These are phyloP conservation scores for Stenotaenia linearis DNA, from an alignment of 2,888 invertebrate genomes.

Conservation along the genomic window DNA sequence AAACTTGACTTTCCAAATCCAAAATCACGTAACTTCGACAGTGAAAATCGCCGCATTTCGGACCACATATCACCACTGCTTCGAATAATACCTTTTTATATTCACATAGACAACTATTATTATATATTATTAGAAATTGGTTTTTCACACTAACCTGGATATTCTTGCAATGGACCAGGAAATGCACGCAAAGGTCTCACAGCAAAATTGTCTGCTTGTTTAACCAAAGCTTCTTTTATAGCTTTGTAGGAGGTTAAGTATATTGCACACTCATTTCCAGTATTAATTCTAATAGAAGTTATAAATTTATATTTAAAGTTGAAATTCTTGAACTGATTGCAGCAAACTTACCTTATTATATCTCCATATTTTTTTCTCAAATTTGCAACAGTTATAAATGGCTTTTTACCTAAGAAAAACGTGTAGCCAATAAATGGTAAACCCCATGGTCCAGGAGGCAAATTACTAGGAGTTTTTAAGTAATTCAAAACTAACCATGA, in stretches of 20 bases:
- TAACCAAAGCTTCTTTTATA: not conserved
- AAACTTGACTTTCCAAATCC: not conserved
- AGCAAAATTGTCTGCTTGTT: not conserved
- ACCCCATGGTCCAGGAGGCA: not conserved
- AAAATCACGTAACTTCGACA: not conserved
- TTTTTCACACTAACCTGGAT: not conserved
- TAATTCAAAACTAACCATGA: not conserved
- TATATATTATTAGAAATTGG: not conserved
- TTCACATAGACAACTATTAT: too few species aligned
- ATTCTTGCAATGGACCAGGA: not conserved
- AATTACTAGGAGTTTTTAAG: not conserved
- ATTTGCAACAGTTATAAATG: not conserved
- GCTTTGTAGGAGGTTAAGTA: not conserved
- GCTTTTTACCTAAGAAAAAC: not conserved
- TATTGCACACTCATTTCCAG: not conserved
- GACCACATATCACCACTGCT: not conserved
- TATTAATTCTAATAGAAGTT: not conserved
- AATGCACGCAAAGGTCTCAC: not conserved
- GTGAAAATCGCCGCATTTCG: not conserved
- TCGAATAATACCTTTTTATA: not conserved
- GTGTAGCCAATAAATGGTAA: not conserved
- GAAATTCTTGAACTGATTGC: not conserved
- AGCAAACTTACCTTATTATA: not conserved
- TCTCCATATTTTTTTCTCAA: not conserved
- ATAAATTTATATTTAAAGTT: not conserved